Evolutionary conservation across 2,797 vertebrate species (phyloP), one percentile per base, ranked within the genome.

Genomic region (Tarsius wallacei): DNA sequence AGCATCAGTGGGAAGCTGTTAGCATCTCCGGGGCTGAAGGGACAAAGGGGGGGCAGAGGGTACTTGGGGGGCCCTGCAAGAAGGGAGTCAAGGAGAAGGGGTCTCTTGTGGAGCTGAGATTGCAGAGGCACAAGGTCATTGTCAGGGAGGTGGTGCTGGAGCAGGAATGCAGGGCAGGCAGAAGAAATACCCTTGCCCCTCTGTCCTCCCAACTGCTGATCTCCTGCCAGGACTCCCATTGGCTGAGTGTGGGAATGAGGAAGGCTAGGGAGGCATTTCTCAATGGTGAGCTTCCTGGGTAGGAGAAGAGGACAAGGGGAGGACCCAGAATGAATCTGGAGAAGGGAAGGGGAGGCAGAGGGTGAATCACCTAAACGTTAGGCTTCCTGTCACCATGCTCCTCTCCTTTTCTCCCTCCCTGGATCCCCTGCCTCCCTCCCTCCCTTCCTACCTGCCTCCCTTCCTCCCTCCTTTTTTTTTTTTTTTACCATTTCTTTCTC

Each of bases 151-250:
- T 26, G 17, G 26, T 59, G 84, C 51, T 87, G 21, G 66, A 2
- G 26, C 11, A n/a, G 12, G 13, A 42, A 21, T 68, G 6, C 10
- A 42, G n/a, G n/a, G 10, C 0, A 0, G 9, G 3, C 21, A n/a
- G 9, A 33, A 26, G 74, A 63, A 33, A 28, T 2, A 7, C 3
- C n/a, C 64, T 14, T n/a, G 13, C 5, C 31, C 33, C 9, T 47
- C 9, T 64, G 11, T 49, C 36, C 42, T 63, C 47, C 22, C 21
- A n/a, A 8, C 63, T 89, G 66, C 16, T 33, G 16, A 31, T 31
- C n/a, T 68, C 8, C 28, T 7, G 10, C 31, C 0, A 8, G 10
- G 61, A 21, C 24, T 81, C 59, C 53, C 10, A 10, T 42, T 85
- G 91, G 73, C 42, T 36, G 89, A 81, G n/a, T 61, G 31, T 13